Evolutionary conservation across 2,888 invertebrate genomes (phyloP), one percentile per base, ranked within the genome.

Genomic region (Nasonovia ribisnigri): DNA sequence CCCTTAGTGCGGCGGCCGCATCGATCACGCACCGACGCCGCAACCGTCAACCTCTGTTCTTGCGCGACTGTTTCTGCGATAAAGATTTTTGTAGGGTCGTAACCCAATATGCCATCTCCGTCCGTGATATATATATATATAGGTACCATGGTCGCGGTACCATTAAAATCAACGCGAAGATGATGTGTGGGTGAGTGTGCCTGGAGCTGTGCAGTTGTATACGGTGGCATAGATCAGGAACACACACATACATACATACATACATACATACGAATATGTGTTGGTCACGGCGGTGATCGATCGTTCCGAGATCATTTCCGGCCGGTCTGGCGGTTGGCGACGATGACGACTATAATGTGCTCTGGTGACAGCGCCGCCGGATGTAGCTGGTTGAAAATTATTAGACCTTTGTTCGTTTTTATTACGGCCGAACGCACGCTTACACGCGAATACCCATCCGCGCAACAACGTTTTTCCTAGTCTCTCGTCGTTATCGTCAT

Each of bases 1-100:
- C 29, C 77, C 77, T 88, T 54, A 51, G 84, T 84, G 87, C 29
- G n/a, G 5, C 24, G 51, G 54, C 8, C 54, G 89, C 93, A 93
- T 93, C 93, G 89, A 93, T 93, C 93, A 93, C 84, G 84, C 54
- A 42, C n/a, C 48, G 51, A 54, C 48, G 24, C 77, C 54, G 20
- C 84, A 84, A 90, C 89, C 89, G 84, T 90, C 89, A 93, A 84
- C n/a, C 24, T 77, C 16, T 26, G 2, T n/a, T 60, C 8, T 48
- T 67, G 60, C n/a, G 36, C 42, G 92, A 67, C 48, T 90, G 24
- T n/a, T 16, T 90, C 36, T 26, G n/a, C 48, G 36, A 67, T 92
- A 88, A 67, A 92, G 16, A 67, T 88, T 93, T 93, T 84, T 29
- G 43, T 84, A 57, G 26, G 36, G 13, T 16, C 20, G 51, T 90